phyloP scores from a whole-genome alignment of 2,113 vertebrate genomes.

The Stigmatopora nigra region DNA sequence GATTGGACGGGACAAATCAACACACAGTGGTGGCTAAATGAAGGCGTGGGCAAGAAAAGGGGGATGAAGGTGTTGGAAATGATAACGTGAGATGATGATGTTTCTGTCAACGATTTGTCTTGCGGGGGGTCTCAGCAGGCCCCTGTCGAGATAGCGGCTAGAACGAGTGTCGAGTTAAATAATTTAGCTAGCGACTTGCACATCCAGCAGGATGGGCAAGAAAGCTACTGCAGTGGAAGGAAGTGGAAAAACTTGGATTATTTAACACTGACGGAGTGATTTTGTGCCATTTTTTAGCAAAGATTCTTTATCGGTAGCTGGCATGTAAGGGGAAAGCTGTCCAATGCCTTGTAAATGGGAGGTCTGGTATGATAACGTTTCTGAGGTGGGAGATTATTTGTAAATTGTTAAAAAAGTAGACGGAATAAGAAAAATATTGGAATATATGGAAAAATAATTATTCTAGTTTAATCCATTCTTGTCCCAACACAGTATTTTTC shows the following conservation, averaged over 20 bases:
- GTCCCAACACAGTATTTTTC: neutral
- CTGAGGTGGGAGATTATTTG: too few species aligned
- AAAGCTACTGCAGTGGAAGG: constrained; percentile 15
- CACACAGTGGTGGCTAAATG: constrained; percentile 5
- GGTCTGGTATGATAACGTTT: too few species aligned
- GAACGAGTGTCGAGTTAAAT: constrained; percentile 46
- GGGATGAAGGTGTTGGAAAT: neutral
- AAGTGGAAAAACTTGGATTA: constrained; percentile 47
- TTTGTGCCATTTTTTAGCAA: too few species aligned
- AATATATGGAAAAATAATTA: too few species aligned
- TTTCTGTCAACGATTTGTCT: neutral
- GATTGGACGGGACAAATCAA: neutral
- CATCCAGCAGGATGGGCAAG: constrained; percentile 4
- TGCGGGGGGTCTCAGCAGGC: constrained; percentile 6
- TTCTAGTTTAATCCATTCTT: neutral
- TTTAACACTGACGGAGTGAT: constrained; percentile 27
- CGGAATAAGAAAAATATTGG: too few species aligned
- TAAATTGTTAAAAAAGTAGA: too few species aligned
- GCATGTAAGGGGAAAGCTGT: too few species aligned
- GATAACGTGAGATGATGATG: constrained; percentile 7
- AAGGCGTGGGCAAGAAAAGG: neutral
- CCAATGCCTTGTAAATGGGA: too few species aligned
- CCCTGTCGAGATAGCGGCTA: constrained; percentile 12
- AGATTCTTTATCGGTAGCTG: too few species aligned
- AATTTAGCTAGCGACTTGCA: constrained; percentile 39